Evolutionary conservation across 2,888 invertebrate genomes (phyloP).

Genomic region (Ariolimax columbianus): DNA sequence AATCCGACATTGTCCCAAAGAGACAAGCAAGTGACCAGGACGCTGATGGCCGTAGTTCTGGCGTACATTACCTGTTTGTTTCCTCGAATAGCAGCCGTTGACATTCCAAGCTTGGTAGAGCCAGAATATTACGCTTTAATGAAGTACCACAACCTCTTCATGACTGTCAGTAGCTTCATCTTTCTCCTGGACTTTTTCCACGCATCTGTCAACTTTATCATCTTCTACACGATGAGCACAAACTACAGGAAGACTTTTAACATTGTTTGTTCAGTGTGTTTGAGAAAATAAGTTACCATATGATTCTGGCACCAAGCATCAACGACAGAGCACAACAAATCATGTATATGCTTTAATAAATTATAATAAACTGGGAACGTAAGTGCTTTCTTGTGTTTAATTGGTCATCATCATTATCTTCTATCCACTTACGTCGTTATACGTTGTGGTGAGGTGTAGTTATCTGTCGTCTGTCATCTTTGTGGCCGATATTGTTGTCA

Average conservation of each 20-base stretch:
- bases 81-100: not conserved
- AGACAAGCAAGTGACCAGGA: slow-evolving; percentile 4
- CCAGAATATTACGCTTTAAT: slow-evolving; percentile 11
- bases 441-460: no score
- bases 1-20: not conserved
- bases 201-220: not conserved
- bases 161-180: not conserved
- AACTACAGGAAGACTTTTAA: slow-evolving; percentile 17
- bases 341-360: no score
- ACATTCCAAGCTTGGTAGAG: not conserved
- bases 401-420: no score
- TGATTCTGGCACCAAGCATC: no score
- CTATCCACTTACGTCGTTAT: no score
- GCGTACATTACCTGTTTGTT: not conserved
- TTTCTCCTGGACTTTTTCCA: slow-evolving; percentile 8
- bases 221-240: slow-evolving; percentile 2
- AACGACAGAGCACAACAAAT: no score
- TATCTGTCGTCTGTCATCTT: no score
- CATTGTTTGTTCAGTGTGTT: no score
- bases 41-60: not conserved
- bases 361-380: no score
- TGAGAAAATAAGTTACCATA: no score
- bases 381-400: no score
- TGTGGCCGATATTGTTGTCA: no score
- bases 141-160: not conserved